These are phyloP conservation scores for Anthonomus grandis DNA, from an alignment of 1,140 invertebrate species.

Conservation along the genomic window DNA sequence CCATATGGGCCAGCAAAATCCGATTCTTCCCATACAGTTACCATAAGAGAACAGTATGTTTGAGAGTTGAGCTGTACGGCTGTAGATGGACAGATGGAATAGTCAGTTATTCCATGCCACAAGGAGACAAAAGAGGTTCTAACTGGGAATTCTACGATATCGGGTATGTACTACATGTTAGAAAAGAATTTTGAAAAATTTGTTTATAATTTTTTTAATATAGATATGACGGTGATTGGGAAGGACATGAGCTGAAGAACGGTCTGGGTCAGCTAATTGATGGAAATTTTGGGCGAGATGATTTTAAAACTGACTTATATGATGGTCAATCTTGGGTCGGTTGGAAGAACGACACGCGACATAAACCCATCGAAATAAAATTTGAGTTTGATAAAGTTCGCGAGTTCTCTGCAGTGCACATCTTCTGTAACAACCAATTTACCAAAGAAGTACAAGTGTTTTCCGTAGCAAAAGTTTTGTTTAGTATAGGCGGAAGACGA, in stretches of 20 bases:
- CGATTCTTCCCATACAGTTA: constrained; percentile 72
- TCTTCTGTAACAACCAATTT: constrained; percentile 81
- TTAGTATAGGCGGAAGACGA: constrained; percentile 67
- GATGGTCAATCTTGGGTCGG: constrained; percentile 83
- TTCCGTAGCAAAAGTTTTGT: constrained; percentile 59
- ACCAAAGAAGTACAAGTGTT: constrained; percentile 75
- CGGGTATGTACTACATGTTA: constrained; percentile 42
- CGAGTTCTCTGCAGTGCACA: constrained; percentile 80
- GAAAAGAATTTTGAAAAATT: neutral
- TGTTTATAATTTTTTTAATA: neutral
- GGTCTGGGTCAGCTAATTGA: constrained; percentile 89
- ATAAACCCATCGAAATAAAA: constrained; percentile 67
- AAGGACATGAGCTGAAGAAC: constrained; percentile 56
- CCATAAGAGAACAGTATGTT: constrained; percentile 71
- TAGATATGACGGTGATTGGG: constrained; percentile 67
- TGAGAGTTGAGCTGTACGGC: constrained; percentile 75
- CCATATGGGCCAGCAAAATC: constrained; percentile 69
- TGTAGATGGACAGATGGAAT: constrained; percentile 73
- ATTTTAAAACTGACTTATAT: constrained; percentile 68
- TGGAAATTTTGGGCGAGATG: constrained; percentile 56
- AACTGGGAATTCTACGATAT: constrained; percentile 75
- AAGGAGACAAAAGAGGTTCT: constrained; percentile 69
- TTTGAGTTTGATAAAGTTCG: constrained; percentile 86
- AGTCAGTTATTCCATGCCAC: constrained; percentile 77
- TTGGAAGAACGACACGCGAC: constrained; percentile 79